These are phyloP conservation scores for Macroteleia sp. DNA, from an alignment of 2,888 invertebrate genomes.

Conservation along the genomic window DNA sequence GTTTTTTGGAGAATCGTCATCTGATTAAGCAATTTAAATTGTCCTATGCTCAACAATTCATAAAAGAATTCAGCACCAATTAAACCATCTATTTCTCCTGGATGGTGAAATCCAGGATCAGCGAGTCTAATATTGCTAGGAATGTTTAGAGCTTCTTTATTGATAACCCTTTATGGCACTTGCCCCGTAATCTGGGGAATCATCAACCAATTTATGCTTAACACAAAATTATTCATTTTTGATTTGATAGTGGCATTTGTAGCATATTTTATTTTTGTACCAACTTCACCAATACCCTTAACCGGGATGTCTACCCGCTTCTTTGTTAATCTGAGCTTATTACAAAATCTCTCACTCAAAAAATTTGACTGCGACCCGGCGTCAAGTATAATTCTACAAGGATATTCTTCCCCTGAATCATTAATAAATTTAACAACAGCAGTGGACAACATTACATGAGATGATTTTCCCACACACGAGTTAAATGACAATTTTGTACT, in stretches of 20 bases:
- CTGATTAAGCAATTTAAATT: conserved; percentile 22
- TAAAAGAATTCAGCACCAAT: conserved; percentile 32
- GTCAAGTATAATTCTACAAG: conserved; percentile 48
- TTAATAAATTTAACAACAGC: conserved; percentile 29
- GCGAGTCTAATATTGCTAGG: conserved; percentile 44
- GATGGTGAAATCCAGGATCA: conserved; percentile 7
- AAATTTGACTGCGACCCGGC: conserved; percentile 58
- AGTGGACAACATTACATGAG: conserved; percentile 45
- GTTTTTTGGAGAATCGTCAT: conserved; percentile 46
- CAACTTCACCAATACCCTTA: conserved; percentile 39
- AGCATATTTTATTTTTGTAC: conserved; percentile 22
- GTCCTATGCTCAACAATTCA: conserved; percentile 30
- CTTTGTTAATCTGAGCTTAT: conserved; percentile 23
- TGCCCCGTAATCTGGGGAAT: conserved; percentile 44
- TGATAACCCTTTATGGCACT: conserved; percentile 33
- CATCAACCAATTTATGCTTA: conserved; percentile 29
- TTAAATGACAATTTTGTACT: background rate
- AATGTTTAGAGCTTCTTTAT: conserved; percentile 20
- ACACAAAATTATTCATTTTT: conserved; percentile 9
- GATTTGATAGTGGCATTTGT: conserved; percentile 32
- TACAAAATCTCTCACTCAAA: conserved; percentile 39
- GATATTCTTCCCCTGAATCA: conserved; percentile 4
- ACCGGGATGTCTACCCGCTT: conserved; percentile 15
- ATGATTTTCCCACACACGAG: background rate
- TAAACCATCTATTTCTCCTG: conserved; percentile 14